A percentile compares a stretch with the other conserved stretches of the same genome.
Evolutionary conservation across 2,113 vertebrate genomes (phyloP).

Genomic region (Blennius ocellaris): DNA sequence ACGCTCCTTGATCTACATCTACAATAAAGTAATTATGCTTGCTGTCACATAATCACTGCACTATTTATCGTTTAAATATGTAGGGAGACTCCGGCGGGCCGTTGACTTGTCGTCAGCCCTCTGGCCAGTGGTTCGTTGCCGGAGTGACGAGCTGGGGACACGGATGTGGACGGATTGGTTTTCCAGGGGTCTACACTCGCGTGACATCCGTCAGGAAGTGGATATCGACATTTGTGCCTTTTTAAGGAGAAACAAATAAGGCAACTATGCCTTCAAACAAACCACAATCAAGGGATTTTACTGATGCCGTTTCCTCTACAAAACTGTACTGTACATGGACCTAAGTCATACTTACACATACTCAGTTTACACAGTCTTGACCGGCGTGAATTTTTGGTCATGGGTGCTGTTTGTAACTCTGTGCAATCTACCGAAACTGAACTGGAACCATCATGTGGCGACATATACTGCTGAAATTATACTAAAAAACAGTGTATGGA

Average conservation of each 20-base stretch:
- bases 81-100: constrained; percentile 96
- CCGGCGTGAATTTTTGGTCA: constrained; percentile 41
- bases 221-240: constrained; percentile 88
- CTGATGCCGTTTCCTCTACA: constrained; percentile 1
- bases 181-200: constrained; percentile 92
- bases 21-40: not conserved
- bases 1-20: constrained; percentile 2
- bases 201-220: constrained; percentile 90
- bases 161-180: constrained; percentile 89
- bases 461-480: constrained; percentile 35
- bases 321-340: constrained; percentile 56
- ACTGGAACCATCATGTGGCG: not conserved
- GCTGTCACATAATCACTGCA: not conserved
- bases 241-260: constrained; percentile 52
- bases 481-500: constrained; percentile 20
- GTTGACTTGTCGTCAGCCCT: constrained; percentile 88
- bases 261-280: not conserved
- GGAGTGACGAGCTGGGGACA: constrained; percentile 98
- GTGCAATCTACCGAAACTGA: constrained; percentile 45
- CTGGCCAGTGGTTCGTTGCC: constrained; percentile 93
- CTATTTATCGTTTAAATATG: not conserved
- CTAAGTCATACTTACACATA: constrained; percentile 34
- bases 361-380: constrained; percentile 43
- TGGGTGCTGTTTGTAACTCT: constrained; percentile 62
- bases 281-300: not conserved